Evolutionary conservation across 2,113 vertebrate genomes (phyloP).

Genomic region (Aythya baeri): DNA sequence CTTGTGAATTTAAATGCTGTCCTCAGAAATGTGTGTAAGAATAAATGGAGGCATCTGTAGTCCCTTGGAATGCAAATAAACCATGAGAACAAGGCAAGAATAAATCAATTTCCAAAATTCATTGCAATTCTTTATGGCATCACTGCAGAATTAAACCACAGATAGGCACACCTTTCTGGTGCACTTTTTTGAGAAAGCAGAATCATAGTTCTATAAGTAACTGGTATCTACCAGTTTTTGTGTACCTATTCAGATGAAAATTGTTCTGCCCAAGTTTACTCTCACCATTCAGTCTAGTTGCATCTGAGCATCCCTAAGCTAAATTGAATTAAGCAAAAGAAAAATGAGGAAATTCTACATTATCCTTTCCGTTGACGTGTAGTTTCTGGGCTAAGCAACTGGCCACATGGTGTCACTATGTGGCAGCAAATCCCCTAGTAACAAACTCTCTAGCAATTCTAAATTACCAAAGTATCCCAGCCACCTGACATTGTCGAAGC

Average conservation of each 20-base stretch:
- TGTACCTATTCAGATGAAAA: neutral
- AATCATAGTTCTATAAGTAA: neutral
- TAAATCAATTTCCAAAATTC: neutral
- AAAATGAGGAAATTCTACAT: neutral
- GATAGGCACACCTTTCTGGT: neutral
- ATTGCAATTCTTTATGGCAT: neutral
- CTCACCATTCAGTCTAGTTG: neutral
- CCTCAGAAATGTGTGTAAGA: neutral
- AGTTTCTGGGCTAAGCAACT: neutral
- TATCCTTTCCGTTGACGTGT: neutral
- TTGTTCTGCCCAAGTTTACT: neutral
- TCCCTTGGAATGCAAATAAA: neutral
- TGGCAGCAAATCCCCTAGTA: neutral
- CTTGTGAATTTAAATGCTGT: neutral
- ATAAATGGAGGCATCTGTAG: neutral
- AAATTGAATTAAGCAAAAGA: neutral
- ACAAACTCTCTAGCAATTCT: neutral
- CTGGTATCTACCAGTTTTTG: neutral
- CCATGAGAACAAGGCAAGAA: neutral
- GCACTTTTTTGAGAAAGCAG: neutral
- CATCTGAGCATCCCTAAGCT: neutral
- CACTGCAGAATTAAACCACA: neutral
- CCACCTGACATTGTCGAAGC: neutral
- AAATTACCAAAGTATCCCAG: neutral
- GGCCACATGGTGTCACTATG: slow-evolving; percentile 46